Evolutionary conservation across 1,140 invertebrate species (phyloP), one percentile per base, ranked within the genome.

Genomic region (Chrysopa pallens): DNA sequence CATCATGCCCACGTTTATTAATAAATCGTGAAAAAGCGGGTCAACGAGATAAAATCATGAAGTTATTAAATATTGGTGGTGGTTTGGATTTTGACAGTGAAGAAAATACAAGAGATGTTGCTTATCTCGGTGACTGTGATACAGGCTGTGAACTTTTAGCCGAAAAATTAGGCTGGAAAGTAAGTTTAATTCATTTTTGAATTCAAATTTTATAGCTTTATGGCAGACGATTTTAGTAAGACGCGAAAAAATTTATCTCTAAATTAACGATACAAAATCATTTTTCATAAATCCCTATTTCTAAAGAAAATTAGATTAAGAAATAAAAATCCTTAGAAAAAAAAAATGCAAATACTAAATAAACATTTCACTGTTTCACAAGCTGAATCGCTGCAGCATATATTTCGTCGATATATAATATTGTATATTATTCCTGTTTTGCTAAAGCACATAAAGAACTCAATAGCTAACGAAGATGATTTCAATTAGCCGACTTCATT

Each of bases 121-220:
- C 84, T 28, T 78, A 74, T 61, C 61, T 90, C 31, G 87, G 88
- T 1, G 78, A 87, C 50, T 93, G 90, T 60, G 90, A 97, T 65
- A 77, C 82, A 41, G 88, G 86, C 2, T 86, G 84, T 56, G 56
- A 68, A 48, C 61, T 74, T 9, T 58, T 96, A 23, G 87, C 84
- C 15, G 76, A 87, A 33, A 74, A 75, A 54, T 65, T 96, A 2
- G 89, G 85, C 13, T 95, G 88, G 87, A 70, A 68, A 13, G 76
- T 78, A 57, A 64, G 69, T 67, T 43, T 17, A 13, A 15, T 43
- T 31, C 29, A 29, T 11, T 33, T 13, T 31, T 38, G 12, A 7
- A 7, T 8, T 7, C 7, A 13, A 7, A 13, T 13, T 13, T n/a
- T 13, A 13, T n/a, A 8, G 13, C 13, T 8, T 13, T n/a, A 8